phyloP scores from a whole-genome alignment of 2,113 vertebrate species.

The Pseudorasbora parva region DNA sequence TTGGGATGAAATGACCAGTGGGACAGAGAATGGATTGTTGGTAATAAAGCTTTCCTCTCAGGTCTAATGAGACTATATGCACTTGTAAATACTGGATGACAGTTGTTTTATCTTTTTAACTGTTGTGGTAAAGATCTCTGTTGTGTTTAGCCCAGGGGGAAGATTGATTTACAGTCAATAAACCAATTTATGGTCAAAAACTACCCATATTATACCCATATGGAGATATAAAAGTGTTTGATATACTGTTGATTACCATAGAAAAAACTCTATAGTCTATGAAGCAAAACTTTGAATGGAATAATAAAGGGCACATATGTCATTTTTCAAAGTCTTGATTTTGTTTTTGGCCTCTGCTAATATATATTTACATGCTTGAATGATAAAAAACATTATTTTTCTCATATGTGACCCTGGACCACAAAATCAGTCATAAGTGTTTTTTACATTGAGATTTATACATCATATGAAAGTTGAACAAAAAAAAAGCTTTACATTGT shows the following conservation, averaged over 20 bases:
- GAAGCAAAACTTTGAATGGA: not conserved
- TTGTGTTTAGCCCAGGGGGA: not conserved
- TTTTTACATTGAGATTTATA: too few species aligned
- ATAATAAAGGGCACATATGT: not conserved
- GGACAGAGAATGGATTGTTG: not conserved
- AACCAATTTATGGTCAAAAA: not conserved
- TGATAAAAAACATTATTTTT: too few species aligned
- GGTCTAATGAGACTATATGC: not conserved
- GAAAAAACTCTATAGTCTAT: not conserved
- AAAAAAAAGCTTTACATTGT: too few species aligned
- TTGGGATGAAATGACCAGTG: not conserved
- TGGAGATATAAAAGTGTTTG: not conserved
- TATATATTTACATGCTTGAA: too few species aligned
- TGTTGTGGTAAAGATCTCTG: constrained; percentile 9
- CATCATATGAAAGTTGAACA: too few species aligned
- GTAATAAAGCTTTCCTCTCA: not conserved
- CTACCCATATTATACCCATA: not conserved
- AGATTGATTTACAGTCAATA: not conserved
- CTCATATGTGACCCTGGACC: too few species aligned
- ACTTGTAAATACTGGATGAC: not conserved
- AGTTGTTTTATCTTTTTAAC: not conserved
- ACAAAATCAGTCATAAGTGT: too few species aligned
- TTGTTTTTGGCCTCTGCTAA: too few species aligned
- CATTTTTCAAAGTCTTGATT: too few species aligned
- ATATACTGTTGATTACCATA: not conserved